Evolutionary conservation across 2,797 vertebrate species (phyloP), one percentile per base, ranked within the genome.

Genomic region (Craterocephalus amniculus): DNA sequence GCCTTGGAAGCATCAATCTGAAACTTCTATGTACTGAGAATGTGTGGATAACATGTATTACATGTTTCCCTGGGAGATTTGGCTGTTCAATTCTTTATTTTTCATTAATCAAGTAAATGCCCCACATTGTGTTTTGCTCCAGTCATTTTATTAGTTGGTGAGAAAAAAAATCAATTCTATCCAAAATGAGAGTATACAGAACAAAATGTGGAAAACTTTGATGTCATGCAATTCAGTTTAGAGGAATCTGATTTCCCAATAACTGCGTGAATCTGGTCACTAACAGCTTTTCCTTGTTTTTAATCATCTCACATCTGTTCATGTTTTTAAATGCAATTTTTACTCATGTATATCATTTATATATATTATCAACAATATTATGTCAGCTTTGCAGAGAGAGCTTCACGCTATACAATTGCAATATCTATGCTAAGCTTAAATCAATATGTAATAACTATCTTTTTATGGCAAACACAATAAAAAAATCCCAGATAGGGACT

Each of bases 111-210:
- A 36, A 12, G 10, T 11, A 12, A 36, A 36, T 36, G 35, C 34
- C 9, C 9, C 34, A 34, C 9, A 36, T 11, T 36, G 35, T 36
- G 35, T 36, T 34, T 34, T 34, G 32, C 32, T 34, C 32, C 32
- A 6, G 32, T 34, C 8, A 34, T 34, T 34, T 6, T 34, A 7
- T 34, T 4, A 34, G 8, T 34, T 34, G 40, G 18, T 43, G 40
- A 43, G 40, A 14, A 45, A n/a, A 45, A 6, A 45, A 45, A 16
- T 20, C 77, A 83, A 86, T 90, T 88, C 83, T 74, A 9, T 51
- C 63, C 74, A 75, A 8, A 6, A 48, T 48, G 45, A 22, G n/a
- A 10, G n/a, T 20, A 11, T 22, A 48, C 45, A 48, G n/a, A 48
- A 48, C 45, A 22, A 48, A 22, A n/a, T 48, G 20, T 10, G n/a